These are phyloP conservation scores for Pachycephus smyrnensis DNA, from an alignment of 2,888 invertebrate species.

Conservation along the genomic window DNA sequence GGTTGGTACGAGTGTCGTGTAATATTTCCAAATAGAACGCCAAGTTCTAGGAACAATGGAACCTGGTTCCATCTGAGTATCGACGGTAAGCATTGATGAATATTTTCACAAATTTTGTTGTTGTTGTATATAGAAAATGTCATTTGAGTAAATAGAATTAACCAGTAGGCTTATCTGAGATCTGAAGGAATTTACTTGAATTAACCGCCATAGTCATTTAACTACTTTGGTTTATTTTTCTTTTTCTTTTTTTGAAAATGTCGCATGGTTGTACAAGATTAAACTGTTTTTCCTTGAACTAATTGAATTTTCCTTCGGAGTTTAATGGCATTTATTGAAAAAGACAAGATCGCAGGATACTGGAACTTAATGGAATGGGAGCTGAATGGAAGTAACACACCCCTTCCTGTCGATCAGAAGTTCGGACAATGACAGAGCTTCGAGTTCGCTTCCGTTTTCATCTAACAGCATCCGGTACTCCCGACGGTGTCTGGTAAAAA, in stretches of 20 bases:
- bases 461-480: background rate
- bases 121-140: background rate
- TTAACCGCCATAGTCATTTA: background rate
- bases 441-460: background rate
- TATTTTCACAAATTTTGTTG: background rate
- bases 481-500: background rate
- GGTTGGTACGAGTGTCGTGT: conserved; percentile 94
- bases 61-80: conserved; percentile 91
- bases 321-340: background rate
- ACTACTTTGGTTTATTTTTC: background rate
- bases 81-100: conserved; percentile 75
- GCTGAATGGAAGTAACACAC: conserved; percentile 31
- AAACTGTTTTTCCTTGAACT: background rate
- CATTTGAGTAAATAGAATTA: background rate
- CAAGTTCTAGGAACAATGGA: conserved; percentile 87
- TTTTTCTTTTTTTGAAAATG: background rate
- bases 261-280: background rate
- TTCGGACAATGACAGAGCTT: background rate
- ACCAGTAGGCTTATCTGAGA: background rate
- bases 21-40: conserved; percentile 87
- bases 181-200: background rate
- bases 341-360: background rate
- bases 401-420: conserved; percentile 29
- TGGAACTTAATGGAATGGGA: background rate
- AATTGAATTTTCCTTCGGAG: background rate